Percentiles rank a stretch among this genome's conserved stretches.
phyloP scores from a whole-genome alignment of 1,140 invertebrate genomes.

The Aphidius gifuensis region DNA sequence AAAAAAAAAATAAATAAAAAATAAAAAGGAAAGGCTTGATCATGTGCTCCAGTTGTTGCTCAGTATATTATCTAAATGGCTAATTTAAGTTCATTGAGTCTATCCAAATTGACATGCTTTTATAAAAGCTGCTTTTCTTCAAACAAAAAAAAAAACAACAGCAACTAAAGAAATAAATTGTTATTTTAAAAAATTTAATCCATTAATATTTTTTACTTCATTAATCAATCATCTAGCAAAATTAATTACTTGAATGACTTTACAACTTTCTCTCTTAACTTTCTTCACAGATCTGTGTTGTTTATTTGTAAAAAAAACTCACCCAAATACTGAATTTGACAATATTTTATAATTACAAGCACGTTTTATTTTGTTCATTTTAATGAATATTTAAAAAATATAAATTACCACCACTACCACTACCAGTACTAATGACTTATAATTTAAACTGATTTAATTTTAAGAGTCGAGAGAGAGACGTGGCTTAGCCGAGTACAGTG shows the following conservation, averaged over 20 bases:
- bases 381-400: not conserved
- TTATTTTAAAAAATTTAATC: not conserved
- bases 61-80: not conserved
- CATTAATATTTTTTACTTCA: not conserved
- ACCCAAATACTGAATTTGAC: not conserved
- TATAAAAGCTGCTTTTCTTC: no score
- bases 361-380: not conserved
- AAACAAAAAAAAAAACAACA: no score
- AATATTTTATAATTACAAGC: constrained; percentile 3
- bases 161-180: no score
- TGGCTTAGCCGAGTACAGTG: no score
- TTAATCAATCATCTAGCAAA: not conserved
- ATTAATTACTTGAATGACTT: no score
- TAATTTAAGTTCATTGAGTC: not conserved
- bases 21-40: constrained; percentile 7
- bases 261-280: not conserved
- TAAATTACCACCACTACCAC: no score
- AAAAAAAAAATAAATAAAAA: not conserved
- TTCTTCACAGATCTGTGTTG: not conserved
- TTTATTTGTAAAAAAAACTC: not conserved
- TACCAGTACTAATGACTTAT: no score
- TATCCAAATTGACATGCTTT: not conserved
- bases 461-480: no score
- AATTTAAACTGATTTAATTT: no score
- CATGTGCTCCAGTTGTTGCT: constrained; percentile 10